Conservation (phyloP, 37 sponge, comb jelly and placozoan genomes). For the Chondrosia reniformis region DNA sequence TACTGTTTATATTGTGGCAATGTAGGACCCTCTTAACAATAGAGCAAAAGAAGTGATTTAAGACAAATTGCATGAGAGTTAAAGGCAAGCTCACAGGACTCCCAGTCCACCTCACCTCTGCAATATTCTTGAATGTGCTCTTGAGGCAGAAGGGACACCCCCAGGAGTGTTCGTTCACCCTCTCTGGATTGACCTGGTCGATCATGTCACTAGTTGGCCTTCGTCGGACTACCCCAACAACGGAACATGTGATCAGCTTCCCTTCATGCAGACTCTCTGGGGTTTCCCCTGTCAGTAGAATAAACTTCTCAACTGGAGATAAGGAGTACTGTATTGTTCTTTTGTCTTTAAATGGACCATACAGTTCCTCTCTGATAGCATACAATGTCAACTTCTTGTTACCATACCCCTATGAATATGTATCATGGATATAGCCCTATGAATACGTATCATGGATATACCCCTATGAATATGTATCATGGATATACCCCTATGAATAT, state of each 20-base stretch:
- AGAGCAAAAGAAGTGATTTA: too few species aligned
- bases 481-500: too few species aligned
- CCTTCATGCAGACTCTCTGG: slow-evolving; percentile 71
- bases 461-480: too few species aligned
- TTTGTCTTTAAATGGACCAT: slow-evolving; percentile 74
- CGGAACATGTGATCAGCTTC: slow-evolving; percentile 79
- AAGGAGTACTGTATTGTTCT: slow-evolving; percentile 48
- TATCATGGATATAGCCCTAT: too few species aligned
- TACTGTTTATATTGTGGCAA: background rate
- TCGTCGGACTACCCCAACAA: slow-evolving; percentile 79
- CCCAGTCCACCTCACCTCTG: slow-evolving; percentile 14
- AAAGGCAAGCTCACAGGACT: too few species aligned
- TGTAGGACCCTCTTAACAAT: too few species aligned
- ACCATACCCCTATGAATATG: slow-evolving; percentile 66
- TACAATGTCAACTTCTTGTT: slow-evolving; percentile 89
- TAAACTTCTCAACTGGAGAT: slow-evolving; percentile 79
- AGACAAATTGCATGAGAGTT: too few species aligned
- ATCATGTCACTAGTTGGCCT: slow-evolving; percentile 72
- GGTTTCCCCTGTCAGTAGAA: slow-evolving; percentile 68
- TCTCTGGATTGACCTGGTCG: slow-evolving; percentile 70
- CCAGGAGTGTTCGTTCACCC: slow-evolving; percentile 71
- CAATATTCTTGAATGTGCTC: slow-evolving; percentile 9
- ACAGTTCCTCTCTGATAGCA: slow-evolving; percentile 92
- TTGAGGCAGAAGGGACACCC: slow-evolving; percentile 92
- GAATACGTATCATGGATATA: too few species aligned